phyloP scores from a whole-genome alignment of 1,140 invertebrate species.

The Apis florea region DNA sequence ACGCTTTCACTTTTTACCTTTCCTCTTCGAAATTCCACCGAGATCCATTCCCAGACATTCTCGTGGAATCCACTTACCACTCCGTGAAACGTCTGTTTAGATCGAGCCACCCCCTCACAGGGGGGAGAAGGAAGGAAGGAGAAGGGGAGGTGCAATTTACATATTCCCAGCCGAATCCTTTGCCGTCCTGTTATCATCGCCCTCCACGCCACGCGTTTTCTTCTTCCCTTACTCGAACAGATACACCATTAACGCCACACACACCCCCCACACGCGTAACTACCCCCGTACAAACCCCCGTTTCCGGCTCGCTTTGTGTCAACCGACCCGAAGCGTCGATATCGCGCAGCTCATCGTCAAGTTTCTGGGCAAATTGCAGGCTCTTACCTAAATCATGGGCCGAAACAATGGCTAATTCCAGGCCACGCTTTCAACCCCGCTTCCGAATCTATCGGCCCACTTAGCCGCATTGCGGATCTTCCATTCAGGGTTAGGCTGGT shows the following conservation, averaged over 20 bases:
- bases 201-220: background rate
- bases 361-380: constrained; percentile 48
- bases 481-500: constrained; percentile 37
- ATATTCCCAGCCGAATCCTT: constrained; percentile 49
- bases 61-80: constrained; percentile 50
- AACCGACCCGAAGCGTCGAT: constrained; percentile 15
- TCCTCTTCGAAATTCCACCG: constrained; percentile 46
- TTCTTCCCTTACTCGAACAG: constrained; percentile 8
- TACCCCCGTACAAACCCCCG: background rate
- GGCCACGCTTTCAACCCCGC: constrained; percentile 36
- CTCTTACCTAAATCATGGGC: constrained; percentile 55
- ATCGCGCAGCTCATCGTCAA: constrained; percentile 39
- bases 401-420: constrained; percentile 62
- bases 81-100: constrained; percentile 60
- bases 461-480: constrained; percentile 63
- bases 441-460: constrained; percentile 59
- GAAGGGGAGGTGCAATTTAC: too few relatives aligned
- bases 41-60: constrained; percentile 63
- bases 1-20: too few relatives aligned
- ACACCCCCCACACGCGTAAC: background rate
- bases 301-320: constrained; percentile 21
- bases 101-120: background rate
- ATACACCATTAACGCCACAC: constrained; percentile 13
- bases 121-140: constrained; percentile 6
- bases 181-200: constrained; percentile 50